These are phyloP conservation scores for Chromis chromis DNA, from an alignment of 2,797 vertebrate species.

Conservation along the genomic window DNA sequence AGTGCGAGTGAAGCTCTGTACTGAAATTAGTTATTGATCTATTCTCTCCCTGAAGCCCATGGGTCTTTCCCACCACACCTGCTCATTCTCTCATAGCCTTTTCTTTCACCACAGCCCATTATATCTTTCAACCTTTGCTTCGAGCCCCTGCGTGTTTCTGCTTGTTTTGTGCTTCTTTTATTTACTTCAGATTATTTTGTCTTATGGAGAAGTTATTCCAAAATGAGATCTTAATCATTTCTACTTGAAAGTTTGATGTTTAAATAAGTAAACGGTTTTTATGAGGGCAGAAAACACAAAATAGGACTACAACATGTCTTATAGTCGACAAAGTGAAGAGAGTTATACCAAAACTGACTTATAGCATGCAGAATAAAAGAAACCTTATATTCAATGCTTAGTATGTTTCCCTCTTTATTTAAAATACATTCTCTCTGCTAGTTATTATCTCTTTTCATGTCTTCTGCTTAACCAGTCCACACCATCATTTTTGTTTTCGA, in stretches of 20 bases:
- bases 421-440: neutral
- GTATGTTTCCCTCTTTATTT: neutral
- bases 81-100: constrained; percentile 79
- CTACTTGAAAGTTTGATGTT: constrained; percentile 11
- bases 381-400: neutral
- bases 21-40: constrained; percentile 89
- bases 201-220: neutral
- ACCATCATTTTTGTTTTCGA: neutral
- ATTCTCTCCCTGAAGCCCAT: constrained; percentile 81
- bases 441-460: neutral
- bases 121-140: constrained; percentile 52
- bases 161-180: constrained; percentile 33
- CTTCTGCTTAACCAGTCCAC: no score
- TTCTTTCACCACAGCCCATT: constrained; percentile 66
- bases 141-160: constrained; percentile 29
- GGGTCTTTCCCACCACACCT: constrained; percentile 83
- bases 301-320: neutral
- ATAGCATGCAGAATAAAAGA: neutral
- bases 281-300: neutral
- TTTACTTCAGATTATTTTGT: constrained; percentile 16
- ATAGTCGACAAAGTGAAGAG: neutral
- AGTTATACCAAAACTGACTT: neutral
- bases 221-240: constrained; percentile 6
- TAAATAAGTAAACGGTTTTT: neutral
- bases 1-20: constrained; percentile 81